Evolutionary conservation across 1,140 invertebrate species (phyloP).

Genomic region (Euura saliciscinereae): DNA sequence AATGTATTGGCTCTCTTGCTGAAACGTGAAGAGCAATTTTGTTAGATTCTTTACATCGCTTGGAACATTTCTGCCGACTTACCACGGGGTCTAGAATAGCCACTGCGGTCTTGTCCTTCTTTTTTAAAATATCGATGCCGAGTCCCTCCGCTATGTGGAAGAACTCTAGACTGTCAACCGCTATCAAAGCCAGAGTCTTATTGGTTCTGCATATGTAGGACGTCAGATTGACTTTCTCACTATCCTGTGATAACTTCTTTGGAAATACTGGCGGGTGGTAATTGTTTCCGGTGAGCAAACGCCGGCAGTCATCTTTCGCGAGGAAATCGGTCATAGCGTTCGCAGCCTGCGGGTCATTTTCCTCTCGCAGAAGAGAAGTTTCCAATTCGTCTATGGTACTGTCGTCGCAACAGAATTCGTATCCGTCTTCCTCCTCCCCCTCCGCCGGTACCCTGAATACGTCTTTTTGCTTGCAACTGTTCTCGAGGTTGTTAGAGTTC

Average conservation of each 20-base stretch:
- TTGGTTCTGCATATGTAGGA: conserved; percentile 68
- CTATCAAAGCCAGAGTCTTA: conserved; percentile 70
- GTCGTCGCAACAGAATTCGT: conserved; percentile 37
- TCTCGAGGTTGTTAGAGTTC: conserved; percentile 21
- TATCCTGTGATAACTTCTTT: conserved; percentile 21
- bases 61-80: conserved; percentile 41
- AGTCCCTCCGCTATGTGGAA: conserved; percentile 75
- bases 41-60: conserved; percentile 15
- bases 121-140: conserved; percentile 69
- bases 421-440: conserved; percentile 24
- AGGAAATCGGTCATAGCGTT: conserved; percentile 31
- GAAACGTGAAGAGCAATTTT: conserved; percentile 44
- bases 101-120: conserved; percentile 69
- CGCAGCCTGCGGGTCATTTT: conserved; percentile 63
- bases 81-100: conserved; percentile 78
- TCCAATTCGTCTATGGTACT: conserved; percentile 6
- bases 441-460: conserved; percentile 38
- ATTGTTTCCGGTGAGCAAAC: conserved; percentile 47
- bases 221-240: conserved; percentile 34
- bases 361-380: conserved; percentile 28
- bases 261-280: conserved; percentile 49
- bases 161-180: conserved; percentile 73
- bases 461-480: conserved; percentile 44
- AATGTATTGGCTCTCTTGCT: conserved; percentile 74
- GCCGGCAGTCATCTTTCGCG: conserved; percentile 45